A percentile compares a stretch with the other conserved stretches of the same genome.
Evolutionary conservation across 2,888 invertebrate species (phyloP).

Genomic region (Lycocerus yunnanus): DNA sequence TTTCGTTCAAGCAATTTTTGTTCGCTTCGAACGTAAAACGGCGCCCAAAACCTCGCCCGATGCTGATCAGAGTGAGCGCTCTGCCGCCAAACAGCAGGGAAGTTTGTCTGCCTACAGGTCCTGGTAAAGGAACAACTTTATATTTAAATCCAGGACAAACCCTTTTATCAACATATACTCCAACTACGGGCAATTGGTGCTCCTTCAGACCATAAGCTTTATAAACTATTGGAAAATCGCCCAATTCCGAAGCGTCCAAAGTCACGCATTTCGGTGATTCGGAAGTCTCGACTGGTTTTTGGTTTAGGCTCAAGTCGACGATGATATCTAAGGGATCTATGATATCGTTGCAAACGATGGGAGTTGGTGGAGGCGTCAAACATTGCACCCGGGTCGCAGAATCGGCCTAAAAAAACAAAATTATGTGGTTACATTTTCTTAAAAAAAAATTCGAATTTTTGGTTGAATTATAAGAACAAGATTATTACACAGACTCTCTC

Average conservation of each 20-base stretch:
- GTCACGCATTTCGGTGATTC: conserved; percentile 27
- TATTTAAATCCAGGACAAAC: conserved; percentile 77
- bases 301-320: not conserved
- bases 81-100: conserved; percentile 64
- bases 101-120: conserved; percentile 45
- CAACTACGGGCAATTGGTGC: conserved; percentile 71
- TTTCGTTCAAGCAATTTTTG: conserved; percentile 65
- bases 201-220: conserved; percentile 63
- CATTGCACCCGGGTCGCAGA: not conserved
- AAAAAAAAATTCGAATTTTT: too few relatives aligned
- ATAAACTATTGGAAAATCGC: conserved; percentile 70
- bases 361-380: not conserved
- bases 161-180: conserved; percentile 73
- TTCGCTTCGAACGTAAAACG: conserved; percentile 73
- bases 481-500: too few relatives aligned
- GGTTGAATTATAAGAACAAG: too few relatives aligned
- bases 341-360: not conserved
- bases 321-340: not conserved
- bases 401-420: not conserved
- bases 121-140: conserved; percentile 69
- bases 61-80: conserved; percentile 67
- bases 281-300: not conserved
- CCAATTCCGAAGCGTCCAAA: conserved; percentile 64
- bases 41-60: conserved; percentile 76
- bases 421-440: too few relatives aligned